Evolutionary conservation across 2,113 vertebrate genomes (phyloP).

Genomic region (Megatriorchis doriae): DNA sequence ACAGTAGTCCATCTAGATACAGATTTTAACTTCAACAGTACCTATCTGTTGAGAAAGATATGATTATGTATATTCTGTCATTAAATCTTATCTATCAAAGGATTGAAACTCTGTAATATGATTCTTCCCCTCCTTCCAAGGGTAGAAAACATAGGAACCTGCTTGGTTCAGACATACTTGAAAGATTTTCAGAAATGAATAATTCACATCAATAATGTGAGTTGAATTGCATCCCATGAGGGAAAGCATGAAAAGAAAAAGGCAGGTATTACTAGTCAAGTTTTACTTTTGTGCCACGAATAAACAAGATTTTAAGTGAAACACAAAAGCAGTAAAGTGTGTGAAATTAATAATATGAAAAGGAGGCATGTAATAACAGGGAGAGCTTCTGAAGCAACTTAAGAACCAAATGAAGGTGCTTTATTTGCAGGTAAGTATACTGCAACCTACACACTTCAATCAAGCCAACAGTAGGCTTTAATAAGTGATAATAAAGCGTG

Average conservation of each 20-base stretch:
- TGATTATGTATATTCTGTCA: neutral
- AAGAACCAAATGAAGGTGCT: constrained; percentile 29
- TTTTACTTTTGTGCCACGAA: neutral
- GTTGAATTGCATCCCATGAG: constrained; percentile 13
- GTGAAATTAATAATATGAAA: constrained; percentile 4
- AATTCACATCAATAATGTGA: neutral
- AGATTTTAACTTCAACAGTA: neutral
- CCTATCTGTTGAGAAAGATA: neutral
- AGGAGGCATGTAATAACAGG: neutral
- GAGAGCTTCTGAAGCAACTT: neutral
- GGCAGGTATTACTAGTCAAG: neutral
- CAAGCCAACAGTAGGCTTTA: constrained; percentile 39
- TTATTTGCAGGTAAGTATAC: constrained; percentile 46
- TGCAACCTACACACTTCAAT: constrained; percentile 58
- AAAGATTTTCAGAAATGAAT: constrained; percentile 4
- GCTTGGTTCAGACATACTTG: neutral
- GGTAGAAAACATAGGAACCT: neutral
- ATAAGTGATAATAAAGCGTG: constrained; percentile 23
- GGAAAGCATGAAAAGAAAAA: neutral
- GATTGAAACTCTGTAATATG: neutral
- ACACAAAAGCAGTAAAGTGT: neutral
- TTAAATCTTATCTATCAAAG: neutral
- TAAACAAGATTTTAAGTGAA: constrained; percentile 8
- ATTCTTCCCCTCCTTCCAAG: neutral
- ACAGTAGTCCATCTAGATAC: neutral